Evolutionary conservation across 2,113 vertebrate genomes (phyloP).

Genomic region (Anseranas semipalmata): DNA sequence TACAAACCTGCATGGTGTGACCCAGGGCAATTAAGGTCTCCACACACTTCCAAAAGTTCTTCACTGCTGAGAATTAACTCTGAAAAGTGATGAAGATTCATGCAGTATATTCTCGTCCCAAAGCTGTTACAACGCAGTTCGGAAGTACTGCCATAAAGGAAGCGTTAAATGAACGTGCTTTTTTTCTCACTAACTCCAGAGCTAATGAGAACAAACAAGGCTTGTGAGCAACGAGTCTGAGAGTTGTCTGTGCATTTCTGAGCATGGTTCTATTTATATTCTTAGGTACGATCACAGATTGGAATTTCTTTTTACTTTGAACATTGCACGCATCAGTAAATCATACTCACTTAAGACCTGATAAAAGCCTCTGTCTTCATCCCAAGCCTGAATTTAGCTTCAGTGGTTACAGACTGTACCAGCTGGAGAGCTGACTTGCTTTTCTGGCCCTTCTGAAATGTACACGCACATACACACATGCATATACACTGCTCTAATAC

Average conservation of each 20-base stretch:
- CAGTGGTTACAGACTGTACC: background rate
- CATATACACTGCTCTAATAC: accelerated
- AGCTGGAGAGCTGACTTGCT: background rate
- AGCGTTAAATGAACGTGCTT: background rate
- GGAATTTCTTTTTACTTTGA: background rate
- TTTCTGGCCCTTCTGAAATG: background rate
- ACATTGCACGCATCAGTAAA: background rate
- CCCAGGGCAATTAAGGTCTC: background rate
- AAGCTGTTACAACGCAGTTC: background rate
- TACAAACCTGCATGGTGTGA: background rate
- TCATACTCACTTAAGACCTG: background rate
- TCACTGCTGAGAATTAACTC: background rate
- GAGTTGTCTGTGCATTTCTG: background rate
- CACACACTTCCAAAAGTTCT: background rate
- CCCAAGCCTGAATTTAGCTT: background rate
- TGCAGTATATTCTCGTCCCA: background rate
- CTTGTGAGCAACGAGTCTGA: background rate
- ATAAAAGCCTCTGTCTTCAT: background rate
- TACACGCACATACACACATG: background rate
- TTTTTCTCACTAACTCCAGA: background rate
- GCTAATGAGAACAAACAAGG: background rate
- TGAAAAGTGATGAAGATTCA: background rate
- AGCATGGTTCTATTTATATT: background rate
- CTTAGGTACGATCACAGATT: background rate
- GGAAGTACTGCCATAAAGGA: background rate